A percentile compares a stretch with the other conserved stretches of the same genome.
Evolutionary conservation across 2,797 vertebrate species (phyloP).

Genomic region (Phrynocephalus guinanensis): DNA sequence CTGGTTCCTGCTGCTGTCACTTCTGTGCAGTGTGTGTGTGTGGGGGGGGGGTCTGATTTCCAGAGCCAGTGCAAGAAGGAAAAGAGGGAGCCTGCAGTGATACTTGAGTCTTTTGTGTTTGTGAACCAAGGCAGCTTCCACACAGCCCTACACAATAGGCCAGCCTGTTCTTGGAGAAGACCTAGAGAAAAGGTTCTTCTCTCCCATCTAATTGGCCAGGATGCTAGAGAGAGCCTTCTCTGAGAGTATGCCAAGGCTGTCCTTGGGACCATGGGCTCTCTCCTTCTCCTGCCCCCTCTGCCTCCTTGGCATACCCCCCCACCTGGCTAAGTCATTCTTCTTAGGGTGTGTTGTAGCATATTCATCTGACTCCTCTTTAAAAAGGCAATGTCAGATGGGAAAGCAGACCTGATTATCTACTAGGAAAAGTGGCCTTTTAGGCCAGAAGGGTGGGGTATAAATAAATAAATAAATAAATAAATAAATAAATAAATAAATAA

Average conservation of each 20-base stretch:
- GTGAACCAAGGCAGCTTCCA: neutral
- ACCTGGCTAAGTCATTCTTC: no score
- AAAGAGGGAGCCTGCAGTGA: no score
- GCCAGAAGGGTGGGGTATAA: no score
- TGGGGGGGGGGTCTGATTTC: neutral
- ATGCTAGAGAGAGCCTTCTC: neutral
- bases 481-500: no score
- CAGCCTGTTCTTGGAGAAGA: neutral
- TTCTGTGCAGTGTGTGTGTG: neutral
- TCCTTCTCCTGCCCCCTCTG: no score
- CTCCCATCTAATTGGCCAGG: neutral
- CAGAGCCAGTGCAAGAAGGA: neutral
- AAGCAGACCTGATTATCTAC: no score
- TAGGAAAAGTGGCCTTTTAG: no score
- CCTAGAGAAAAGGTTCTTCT: neutral
- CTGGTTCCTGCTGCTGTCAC: neutral
- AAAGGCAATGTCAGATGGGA: no score
- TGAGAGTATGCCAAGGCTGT: neutral
- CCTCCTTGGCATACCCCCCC: no score
- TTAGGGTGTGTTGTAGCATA: no score
- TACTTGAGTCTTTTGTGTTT: neutral
- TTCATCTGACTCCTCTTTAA: no score
- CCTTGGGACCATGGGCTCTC: neutral
- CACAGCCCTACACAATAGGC: neutral
- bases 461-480: no score